These are phyloP conservation scores for Urosaurus nigricauda DNA, from an alignment of 2,797 vertebrate species.

Conservation along the genomic window DNA sequence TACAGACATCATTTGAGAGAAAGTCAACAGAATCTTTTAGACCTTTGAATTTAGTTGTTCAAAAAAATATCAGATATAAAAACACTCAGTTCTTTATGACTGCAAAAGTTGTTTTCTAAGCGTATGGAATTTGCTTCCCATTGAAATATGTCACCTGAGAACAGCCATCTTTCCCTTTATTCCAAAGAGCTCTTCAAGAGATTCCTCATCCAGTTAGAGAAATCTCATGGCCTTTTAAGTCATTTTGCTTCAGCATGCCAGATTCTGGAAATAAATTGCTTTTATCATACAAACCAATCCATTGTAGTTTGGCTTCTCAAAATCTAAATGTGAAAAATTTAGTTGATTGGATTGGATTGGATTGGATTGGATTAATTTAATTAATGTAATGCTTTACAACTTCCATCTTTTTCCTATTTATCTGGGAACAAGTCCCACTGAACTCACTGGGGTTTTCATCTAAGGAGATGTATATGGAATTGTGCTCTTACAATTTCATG, in stretches of 20 bases:
- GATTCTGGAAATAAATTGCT: slow-evolving; percentile 31
- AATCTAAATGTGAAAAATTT: neutral
- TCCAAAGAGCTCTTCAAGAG: slow-evolving; percentile 44
- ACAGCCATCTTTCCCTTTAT: slow-evolving; percentile 11
- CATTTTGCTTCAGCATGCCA: slow-evolving; percentile 26
- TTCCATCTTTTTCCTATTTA: neutral
- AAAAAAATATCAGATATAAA: neutral
- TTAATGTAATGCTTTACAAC: too few relatives aligned
- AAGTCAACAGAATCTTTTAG: neutral
- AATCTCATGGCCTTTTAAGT: slow-evolving; percentile 31
- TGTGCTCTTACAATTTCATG: neutral
- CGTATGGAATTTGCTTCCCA: slow-evolving; percentile 21
- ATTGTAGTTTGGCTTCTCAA: neutral
- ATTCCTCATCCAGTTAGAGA: slow-evolving; percentile 36
- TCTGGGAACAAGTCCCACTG: neutral
- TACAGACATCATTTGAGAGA: neutral
- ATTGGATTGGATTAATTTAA: too few relatives aligned
- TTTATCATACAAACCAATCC: slow-evolving; percentile 24
- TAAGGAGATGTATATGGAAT: neutral
- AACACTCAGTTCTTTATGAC: neutral
- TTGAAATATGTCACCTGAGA: slow-evolving; percentile 16
- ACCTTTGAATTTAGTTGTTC: neutral
- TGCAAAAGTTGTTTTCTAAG: neutral
- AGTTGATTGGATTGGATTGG: too few relatives aligned
- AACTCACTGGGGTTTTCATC: neutral